Percentiles rank a stretch among this genome's conserved stretches.
Conservation (phyloP, 2,888 invertebrate species). For the Magallana nippona region DNA sequence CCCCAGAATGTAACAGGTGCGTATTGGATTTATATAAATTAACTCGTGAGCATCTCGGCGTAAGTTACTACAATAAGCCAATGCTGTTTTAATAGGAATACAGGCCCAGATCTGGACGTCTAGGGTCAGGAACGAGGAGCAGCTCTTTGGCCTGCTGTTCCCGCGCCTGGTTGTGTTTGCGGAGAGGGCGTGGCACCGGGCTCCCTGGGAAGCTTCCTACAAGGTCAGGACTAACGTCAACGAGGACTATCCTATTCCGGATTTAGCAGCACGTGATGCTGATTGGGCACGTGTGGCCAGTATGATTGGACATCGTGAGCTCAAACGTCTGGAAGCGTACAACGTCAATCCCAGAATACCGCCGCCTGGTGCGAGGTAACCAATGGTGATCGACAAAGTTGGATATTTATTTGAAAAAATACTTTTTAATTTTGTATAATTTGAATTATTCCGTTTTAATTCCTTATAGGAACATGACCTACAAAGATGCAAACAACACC, state of each 20-base stretch:
- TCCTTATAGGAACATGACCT: conserved; percentile 38
- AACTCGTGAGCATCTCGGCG: no score
- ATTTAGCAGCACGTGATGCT: conserved; percentile 42
- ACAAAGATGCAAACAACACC: conserved; percentile 32
- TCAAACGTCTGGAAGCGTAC: conserved; percentile 39
- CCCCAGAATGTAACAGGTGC: conserved; percentile 45
- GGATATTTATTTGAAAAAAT: no score
- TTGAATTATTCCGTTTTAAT: no score
- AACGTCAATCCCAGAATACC: conserved; percentile 40
- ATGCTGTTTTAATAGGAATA: conserved; percentile 42
- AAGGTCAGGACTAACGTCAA: conserved; percentile 37
- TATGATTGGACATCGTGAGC: conserved; percentile 48
- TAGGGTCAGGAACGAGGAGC: conserved; percentile 45
- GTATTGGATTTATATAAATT: no score
- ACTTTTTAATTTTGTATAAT: background rate
- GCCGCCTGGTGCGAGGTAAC: conserved; percentile 49
- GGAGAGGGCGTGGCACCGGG: conserved; percentile 53
- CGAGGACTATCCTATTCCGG: conserved; percentile 41
- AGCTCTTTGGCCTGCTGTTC: conserved; percentile 44
- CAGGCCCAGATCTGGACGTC: conserved; percentile 49
- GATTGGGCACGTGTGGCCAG: conserved; percentile 46
- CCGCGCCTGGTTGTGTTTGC: conserved; percentile 50
- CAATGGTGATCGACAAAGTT: background rate
- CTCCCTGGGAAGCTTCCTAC: conserved; percentile 49
- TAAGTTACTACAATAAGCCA: no score